phyloP scores from a whole-genome alignment of 2,888 invertebrate genomes.

The Leptogaster cylindrica region DNA sequence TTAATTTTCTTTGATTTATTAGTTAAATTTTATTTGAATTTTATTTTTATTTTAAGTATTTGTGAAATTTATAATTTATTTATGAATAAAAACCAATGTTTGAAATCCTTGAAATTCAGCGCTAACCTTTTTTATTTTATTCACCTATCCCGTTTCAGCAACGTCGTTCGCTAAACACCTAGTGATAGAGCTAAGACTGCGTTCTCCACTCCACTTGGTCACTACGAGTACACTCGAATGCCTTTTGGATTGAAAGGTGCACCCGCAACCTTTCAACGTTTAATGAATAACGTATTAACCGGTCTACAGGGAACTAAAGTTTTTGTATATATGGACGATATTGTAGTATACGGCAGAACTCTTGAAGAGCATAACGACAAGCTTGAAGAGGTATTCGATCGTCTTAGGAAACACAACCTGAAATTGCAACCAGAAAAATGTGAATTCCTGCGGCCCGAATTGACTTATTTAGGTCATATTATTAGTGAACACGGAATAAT shows the following conservation, averaged over 20 bases:
- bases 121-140: too few species aligned
- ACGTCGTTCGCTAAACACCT: too few species aligned
- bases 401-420: conserved; percentile 46
- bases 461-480: too few species aligned
- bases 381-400: conserved; percentile 50
- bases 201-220: conserved; percentile 54
- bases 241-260: conserved; percentile 61
- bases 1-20: too few species aligned
- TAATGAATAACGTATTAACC: conserved; percentile 55
- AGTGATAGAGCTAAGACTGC: conserved; percentile 54
- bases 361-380: conserved; percentile 51
- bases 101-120: too few species aligned
- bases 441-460: conserved; percentile 48
- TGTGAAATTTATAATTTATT: too few species aligned
- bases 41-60: too few species aligned
- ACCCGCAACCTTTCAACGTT: conserved; percentile 57
- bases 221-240: conserved; percentile 55
- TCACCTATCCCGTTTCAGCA: too few species aligned
- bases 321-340: conserved; percentile 53
- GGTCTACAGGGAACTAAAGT: conserved; percentile 52
- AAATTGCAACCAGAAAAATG: conserved; percentile 51
- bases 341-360: conserved; percentile 51
- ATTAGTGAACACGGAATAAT: too few species aligned
- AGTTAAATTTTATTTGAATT: too few species aligned
- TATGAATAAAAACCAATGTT: too few species aligned